Conservation (phyloP, 2,888 invertebrate species). For the Eudemis profundana region DNA sequence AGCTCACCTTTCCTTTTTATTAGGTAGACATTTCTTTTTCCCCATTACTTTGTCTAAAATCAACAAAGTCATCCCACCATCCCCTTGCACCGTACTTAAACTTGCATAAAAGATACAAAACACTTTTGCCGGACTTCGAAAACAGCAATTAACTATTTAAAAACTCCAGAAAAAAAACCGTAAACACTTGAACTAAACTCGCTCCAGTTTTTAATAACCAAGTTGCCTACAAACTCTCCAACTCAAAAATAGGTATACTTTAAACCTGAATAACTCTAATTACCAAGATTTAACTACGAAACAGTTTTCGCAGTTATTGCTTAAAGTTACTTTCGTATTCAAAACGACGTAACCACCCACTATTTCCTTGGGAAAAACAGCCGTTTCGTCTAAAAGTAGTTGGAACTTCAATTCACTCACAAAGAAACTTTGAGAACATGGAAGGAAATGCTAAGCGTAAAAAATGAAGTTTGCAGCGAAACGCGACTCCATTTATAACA, state of each 20-base stretch:
- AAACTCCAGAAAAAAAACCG: neutral
- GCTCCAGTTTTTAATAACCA: slow-evolving; percentile 28
- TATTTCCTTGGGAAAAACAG: neutral
- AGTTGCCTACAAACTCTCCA: slow-evolving; percentile 25
- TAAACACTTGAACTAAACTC: slow-evolving; percentile 15
- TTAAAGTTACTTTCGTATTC: slow-evolving; percentile 4
- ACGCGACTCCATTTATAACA: slow-evolving; percentile 17
- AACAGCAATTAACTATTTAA: slow-evolving; percentile 15
- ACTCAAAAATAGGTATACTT: slow-evolving; percentile 43
- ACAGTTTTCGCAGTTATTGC: slow-evolving; percentile 50
- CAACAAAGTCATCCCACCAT: neutral
- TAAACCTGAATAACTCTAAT: slow-evolving; percentile 49
- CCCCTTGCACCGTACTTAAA: neutral
- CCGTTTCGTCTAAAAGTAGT: neutral
- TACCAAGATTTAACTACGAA: slow-evolving; percentile 50
- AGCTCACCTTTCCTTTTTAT: too few relatives aligned
- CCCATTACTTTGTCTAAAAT: too few relatives aligned
- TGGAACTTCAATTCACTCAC: slow-evolving; percentile 45
- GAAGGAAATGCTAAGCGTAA: slow-evolving; percentile 50
- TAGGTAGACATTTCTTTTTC: too few relatives aligned
- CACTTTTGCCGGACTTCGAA: neutral
- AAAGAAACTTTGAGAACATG: slow-evolving; percentile 47
- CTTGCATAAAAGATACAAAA: neutral
- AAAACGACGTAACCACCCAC: neutral
- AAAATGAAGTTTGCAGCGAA: slow-evolving; percentile 49